phyloP scores from a whole-genome alignment of 2,888 invertebrate genomes.

The Mantis religiosa region DNA sequence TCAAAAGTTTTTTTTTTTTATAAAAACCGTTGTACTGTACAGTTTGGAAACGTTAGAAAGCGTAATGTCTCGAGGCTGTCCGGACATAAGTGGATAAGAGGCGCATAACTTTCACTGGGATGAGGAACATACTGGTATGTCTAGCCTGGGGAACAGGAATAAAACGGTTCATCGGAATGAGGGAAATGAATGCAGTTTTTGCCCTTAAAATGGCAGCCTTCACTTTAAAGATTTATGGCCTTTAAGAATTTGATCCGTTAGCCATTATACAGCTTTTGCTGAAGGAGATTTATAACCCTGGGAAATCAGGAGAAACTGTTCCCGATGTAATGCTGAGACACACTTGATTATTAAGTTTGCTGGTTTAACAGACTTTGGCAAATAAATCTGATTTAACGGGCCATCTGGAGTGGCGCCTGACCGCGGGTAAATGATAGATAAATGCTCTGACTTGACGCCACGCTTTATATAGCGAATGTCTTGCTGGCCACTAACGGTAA shows the following conservation, averaged over 20 bases:
- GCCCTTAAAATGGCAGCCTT: neutral
- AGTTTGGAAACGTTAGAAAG: too few species aligned
- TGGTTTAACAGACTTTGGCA: neutral
- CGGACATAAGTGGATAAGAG: neutral
- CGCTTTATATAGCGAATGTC: neutral
- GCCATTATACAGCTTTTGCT: neutral
- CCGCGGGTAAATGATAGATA: neutral
- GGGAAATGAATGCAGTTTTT: neutral
- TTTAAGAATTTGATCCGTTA: neutral
- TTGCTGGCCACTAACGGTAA: neutral
- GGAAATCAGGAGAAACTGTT: neutral
- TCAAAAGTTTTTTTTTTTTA: too few species aligned
- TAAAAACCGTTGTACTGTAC: too few species aligned
- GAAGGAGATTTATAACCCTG: neutral
- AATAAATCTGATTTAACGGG: neutral
- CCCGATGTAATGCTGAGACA: neutral
- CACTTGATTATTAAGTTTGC: neutral
- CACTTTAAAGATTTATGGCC: neutral
- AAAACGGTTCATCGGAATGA: neutral
- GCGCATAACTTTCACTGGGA: neutral
- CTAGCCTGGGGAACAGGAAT: neutral
- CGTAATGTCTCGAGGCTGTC: neutral
- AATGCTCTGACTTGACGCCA: neutral
- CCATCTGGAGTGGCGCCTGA: neutral
- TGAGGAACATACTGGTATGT: neutral